Evolutionary conservation across 1,140 invertebrate genomes (phyloP).

Genomic region (Leucophenga varia): DNA sequence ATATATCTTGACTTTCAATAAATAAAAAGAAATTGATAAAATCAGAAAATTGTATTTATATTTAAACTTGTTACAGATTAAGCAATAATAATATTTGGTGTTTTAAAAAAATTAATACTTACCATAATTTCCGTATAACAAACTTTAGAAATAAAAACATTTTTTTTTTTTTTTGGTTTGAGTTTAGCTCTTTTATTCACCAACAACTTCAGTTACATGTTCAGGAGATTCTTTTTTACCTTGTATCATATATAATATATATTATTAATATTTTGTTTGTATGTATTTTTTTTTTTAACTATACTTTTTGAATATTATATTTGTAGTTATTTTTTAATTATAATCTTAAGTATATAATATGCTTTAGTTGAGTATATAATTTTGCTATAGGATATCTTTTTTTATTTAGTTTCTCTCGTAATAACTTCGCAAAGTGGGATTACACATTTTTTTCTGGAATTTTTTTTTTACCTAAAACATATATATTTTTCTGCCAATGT

Average conservation of each 20-base stretch:
- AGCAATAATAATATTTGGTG: no score
- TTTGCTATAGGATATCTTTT: neutral
- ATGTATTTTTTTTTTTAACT: no score
- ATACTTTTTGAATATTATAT: constrained; percentile 18
- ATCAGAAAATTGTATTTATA: no score
- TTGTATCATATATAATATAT: constrained; percentile 1
- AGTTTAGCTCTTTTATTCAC: constrained; percentile 55
- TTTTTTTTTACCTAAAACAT: constrained; percentile 39
- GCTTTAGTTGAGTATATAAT: no score
- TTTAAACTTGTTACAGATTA: no score
- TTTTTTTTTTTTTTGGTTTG: constrained; percentile 17
- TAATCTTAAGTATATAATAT: no score
- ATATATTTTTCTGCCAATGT: constrained; percentile 2
- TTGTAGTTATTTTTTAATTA: constrained; percentile 8
- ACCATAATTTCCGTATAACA: no score
- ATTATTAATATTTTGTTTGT: neutral
- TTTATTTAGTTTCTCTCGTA: constrained; percentile 23
- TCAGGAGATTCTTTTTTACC: constrained; percentile 5
- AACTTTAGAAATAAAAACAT: constrained; percentile 13
- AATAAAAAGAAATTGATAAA: no score
- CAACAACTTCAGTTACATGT: constrained; percentile 54
- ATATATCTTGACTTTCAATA: no score
- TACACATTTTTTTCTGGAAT: constrained; percentile 18
- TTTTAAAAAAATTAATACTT: no score
- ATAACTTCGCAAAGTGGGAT: constrained; percentile 16